Evolutionary conservation across 2,888 invertebrate genomes (phyloP).

Genomic region (Eristalis pertinax): DNA sequence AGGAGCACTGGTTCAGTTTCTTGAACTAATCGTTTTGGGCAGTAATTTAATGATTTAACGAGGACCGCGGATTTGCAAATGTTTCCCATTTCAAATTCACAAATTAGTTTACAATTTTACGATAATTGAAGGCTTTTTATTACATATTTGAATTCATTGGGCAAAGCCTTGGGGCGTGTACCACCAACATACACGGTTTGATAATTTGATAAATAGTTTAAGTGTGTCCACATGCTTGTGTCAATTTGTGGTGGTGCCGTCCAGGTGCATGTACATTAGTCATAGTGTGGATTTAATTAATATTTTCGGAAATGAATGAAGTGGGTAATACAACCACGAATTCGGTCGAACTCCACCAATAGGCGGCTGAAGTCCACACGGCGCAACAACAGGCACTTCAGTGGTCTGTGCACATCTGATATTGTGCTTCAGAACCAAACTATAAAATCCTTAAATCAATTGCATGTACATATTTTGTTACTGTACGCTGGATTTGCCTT

Average conservation of each 20-base stretch:
- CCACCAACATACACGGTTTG: not conserved
- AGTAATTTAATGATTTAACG: conserved; percentile 34
- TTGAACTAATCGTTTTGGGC: conserved; percentile 30
- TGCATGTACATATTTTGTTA: not conserved
- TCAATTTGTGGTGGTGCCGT: not conserved
- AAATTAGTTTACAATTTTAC: conserved; percentile 13
- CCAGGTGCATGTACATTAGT: not conserved
- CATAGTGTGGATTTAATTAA: not conserved
- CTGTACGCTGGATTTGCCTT: not conserved
- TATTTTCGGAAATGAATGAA: not conserved
- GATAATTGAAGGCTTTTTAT: conserved; percentile 1
- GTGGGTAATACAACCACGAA: not conserved
- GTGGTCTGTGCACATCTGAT: not conserved
- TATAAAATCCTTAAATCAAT: not conserved
- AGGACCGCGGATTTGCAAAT: not conserved
- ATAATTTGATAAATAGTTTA: not conserved
- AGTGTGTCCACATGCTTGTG: not conserved
- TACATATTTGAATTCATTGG: not conserved
- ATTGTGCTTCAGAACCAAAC: not conserved
- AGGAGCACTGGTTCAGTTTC: conserved; percentile 5
- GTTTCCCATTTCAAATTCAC: conserved; percentile 5
- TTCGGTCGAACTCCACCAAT: not conserved
- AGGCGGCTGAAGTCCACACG: not conserved
- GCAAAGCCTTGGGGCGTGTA: not conserved
- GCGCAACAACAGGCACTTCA: not conserved